phyloP scores from a whole-genome alignment of 2,888 invertebrate genomes.

The Pandemis corylana region DNA sequence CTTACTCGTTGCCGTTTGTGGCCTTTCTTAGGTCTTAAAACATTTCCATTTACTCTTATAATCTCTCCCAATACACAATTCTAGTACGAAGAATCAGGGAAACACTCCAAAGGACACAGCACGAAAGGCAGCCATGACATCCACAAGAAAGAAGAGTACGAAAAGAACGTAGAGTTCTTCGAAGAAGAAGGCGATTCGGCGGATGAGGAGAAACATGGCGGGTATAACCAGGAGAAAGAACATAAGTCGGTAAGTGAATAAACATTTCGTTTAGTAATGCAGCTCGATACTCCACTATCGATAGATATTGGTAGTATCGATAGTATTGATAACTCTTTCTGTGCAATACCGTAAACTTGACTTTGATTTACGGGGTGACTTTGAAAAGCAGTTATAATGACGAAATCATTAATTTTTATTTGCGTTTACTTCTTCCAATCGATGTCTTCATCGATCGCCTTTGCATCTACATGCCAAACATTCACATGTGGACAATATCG shows the following conservation, averaged over 20 bases:
- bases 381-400: too few relatives aligned
- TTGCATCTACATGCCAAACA: too few relatives aligned
- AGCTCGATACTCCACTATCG: too few relatives aligned
- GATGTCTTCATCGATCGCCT: too few relatives aligned
- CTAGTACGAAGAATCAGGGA: conserved; percentile 86
- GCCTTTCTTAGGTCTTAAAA: not conserved
- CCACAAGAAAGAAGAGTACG: conserved; percentile 90
- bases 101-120: conserved; percentile 89
- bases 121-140: conserved; percentile 90
- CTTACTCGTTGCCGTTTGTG: too few relatives aligned
- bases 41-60: conserved; percentile 27
- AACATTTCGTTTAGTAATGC: not conserved
- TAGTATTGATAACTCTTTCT: too few relatives aligned
- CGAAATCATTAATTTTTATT: too few relatives aligned
- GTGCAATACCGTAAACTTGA: too few relatives aligned
- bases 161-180: conserved; percentile 90
- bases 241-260: conserved; percentile 63
- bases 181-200: conserved; percentile 89
- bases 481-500: too few relatives aligned
- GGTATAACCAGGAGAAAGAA: conserved; percentile 81
- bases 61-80: conserved; percentile 10
- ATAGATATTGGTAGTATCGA: too few relatives aligned
- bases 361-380: too few relatives aligned
- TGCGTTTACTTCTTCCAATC: too few relatives aligned
- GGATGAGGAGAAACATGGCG: conserved; percentile 87